Base-by-base conservation (phyloP, 2,888 invertebrate genomes). In the Trypoxylon attenuatum region DNA sequence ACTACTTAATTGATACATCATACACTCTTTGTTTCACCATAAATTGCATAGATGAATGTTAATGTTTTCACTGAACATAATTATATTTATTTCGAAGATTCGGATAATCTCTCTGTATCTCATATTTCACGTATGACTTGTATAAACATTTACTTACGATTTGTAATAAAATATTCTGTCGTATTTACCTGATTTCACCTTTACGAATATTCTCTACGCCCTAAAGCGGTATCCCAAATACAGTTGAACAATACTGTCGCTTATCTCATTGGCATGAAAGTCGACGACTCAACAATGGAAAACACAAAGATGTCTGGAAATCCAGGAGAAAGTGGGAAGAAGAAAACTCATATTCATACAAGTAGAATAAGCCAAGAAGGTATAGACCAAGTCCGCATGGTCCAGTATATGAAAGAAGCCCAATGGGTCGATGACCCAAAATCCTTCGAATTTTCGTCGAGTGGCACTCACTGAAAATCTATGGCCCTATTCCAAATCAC, bases 361-460 rank as follows among this genome's bases (percentile, higher is more conserved):
- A 19, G 13, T 8, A 2, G 42, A 21, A 54, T 38, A 38, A 51
- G 8, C 13, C 4, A 25, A 23, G 41, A 62, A 62, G 16, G 29
- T 33, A 38, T 47, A 64, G 49, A 64, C 55, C 55, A 65, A 13
- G 5, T 8, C 21, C 15, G 18, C 21, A 55, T 1, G 41, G 42
- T 18, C 27, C 33, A 19, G 1, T 22, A 69, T 66, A 42, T 66
- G 33, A 52, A 50, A 45, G 63, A 38, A 13, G 39, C 13, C 18
- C 49, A 42, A 49, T 21, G 6, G 54, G 56, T 56, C 50, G 29
- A 39, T 33, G 51, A 63, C 50, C 50, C 42, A 33, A n/a, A 10
- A 46, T 25, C 52, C 39, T 54, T 19, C 25, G 25, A 33, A 1
- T 10, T 16, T 16, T 33, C 1, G 15, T 13, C 19, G 13, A 3